phyloP scores from a whole-genome alignment of 2,113 vertebrate species.

The Nasalis larvatus region DNA sequence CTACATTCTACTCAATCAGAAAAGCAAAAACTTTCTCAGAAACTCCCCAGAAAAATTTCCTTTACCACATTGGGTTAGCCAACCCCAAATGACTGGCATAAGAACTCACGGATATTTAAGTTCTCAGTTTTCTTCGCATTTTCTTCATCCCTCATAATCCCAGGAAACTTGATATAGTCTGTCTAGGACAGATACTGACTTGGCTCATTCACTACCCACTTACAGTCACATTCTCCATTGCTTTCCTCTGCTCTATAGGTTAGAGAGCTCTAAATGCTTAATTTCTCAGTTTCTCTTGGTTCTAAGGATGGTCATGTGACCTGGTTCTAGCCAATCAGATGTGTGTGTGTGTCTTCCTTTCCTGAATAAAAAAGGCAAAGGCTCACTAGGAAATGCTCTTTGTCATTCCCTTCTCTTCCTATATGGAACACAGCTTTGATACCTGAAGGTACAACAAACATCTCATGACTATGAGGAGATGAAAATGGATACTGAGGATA shows the following conservation, averaged over 20 bases:
- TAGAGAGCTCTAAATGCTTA: background rate
- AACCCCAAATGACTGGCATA: background rate
- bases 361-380: background rate
- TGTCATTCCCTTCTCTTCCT: background rate
- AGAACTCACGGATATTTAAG: background rate
- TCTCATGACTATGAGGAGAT: background rate
- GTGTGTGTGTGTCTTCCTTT: background rate
- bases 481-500: background rate
- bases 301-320: background rate
- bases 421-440: background rate
- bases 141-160: background rate
- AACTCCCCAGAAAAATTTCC: background rate
- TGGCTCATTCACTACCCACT: background rate
- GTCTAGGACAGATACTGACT: background rate
- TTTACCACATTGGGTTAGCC: background rate
- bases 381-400: background rate
- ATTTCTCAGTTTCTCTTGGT: background rate
- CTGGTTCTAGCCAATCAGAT: background rate
- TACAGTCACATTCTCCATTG: background rate
- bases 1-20: background rate
- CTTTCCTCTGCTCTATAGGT: background rate
- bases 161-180: background rate
- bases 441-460: background rate
- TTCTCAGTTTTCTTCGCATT: background rate
- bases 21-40: background rate